A percentile compares a stretch with the other conserved stretches of the same genome.
These are phyloP conservation scores for Machimus rusticus DNA, from an alignment of 2,888 invertebrate species.

Conservation along the genomic window DNA sequence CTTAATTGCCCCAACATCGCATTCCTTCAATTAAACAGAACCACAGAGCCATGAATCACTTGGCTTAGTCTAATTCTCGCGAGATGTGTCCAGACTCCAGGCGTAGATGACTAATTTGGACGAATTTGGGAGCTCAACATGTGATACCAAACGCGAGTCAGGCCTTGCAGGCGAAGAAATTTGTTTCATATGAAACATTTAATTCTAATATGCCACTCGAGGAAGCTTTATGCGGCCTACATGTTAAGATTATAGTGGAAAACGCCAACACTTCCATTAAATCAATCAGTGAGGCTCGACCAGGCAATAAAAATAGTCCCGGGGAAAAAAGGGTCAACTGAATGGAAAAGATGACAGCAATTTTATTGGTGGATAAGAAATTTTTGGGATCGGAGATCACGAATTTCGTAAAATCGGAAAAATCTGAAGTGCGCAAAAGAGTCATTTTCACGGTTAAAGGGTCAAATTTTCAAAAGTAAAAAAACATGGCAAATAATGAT, in stretches of 20 bases:
- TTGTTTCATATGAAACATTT: neutral
- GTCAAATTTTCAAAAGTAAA: no score
- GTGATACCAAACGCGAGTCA: neutral
- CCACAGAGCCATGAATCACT: neutral
- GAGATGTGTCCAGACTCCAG: neutral
- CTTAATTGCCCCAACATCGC: conserved; percentile 14
- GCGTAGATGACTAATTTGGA: neutral
- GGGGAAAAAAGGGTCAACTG: no score
- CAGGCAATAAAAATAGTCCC: no score
- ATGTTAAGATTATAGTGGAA: neutral
- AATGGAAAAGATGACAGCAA: no score
- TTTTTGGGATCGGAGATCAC: no score
- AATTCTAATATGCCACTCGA: neutral
- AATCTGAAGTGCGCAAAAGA: no score
- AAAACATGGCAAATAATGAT: no score
- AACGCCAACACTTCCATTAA: neutral
- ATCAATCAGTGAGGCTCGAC: neutral
- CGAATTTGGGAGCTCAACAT: neutral
- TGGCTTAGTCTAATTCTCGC: neutral
- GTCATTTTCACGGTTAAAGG: no score
- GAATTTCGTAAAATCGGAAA: no score
- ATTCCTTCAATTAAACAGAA: neutral
- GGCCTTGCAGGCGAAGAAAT: neutral
- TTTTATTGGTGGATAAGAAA: no score
- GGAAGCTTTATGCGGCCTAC: neutral